phyloP scores from a whole-genome alignment of 2,888 invertebrate species.

The Rotaria macrura region DNA sequence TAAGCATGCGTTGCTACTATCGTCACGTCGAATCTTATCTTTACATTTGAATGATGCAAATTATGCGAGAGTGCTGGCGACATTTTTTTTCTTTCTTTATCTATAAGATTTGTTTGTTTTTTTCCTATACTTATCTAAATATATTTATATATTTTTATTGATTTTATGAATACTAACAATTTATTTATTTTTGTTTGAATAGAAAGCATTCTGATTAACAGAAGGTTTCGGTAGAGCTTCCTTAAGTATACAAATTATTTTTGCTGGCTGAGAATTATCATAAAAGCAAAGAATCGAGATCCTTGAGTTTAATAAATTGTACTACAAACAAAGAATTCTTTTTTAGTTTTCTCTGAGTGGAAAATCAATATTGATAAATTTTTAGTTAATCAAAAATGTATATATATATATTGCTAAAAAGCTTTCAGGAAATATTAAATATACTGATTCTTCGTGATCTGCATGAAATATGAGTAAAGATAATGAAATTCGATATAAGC shows the following conservation, averaged over 20 bases:
- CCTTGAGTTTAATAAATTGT: not conserved
- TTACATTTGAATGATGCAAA: not conserved
- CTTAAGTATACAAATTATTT: too few relatives aligned
- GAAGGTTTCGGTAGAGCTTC: too few relatives aligned
- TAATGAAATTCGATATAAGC: not conserved
- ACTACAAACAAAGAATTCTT: not conserved
- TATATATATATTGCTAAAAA: not conserved
- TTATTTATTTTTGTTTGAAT: not conserved
- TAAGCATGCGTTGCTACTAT: too few relatives aligned
- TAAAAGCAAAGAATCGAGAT: not conserved
- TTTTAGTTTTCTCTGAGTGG: not conserved
- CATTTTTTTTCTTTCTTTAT: not conserved
- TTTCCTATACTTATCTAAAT: not conserved
- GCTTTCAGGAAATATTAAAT: not conserved
- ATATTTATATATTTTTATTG: too few relatives aligned
- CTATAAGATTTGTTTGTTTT: not conserved
- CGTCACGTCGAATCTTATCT: too few relatives aligned
- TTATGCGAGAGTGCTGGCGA: not conserved
- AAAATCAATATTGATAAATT: not conserved
- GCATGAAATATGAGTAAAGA: too few relatives aligned
- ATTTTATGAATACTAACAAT: not conserved
- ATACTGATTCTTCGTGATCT: too few relatives aligned
- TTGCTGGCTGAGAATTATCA: too few relatives aligned
- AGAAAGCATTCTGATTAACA: not conserved
- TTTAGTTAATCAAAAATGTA: not conserved